Evolutionary conservation across 2,888 invertebrate species (phyloP).

Genomic region (Coelopa pilipes): DNA sequence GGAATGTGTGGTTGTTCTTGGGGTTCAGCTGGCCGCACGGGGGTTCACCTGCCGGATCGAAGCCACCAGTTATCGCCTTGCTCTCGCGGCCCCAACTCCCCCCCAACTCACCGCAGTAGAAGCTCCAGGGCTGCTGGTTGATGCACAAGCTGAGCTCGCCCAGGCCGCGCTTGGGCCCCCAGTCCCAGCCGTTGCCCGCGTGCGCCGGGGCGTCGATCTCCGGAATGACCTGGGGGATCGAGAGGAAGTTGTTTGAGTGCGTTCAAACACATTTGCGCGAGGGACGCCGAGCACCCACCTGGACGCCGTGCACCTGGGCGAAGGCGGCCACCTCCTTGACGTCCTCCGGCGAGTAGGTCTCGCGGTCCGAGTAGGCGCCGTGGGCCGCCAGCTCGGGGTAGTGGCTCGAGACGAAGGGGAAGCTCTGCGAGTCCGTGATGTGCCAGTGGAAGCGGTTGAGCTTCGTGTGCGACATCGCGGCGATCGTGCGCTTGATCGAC

Average conservation of each 20-base stretch:
- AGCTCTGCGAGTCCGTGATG: slow-evolving; percentile 90
- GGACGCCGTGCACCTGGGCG: slow-evolving; percentile 83
- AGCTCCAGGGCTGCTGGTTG: slow-evolving; percentile 82
- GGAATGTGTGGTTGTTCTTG: slow-evolving; percentile 80
- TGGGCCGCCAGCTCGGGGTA: slow-evolving; percentile 82
- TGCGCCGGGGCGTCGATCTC: slow-evolving; percentile 94
- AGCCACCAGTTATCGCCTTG: no score
- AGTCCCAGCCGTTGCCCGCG: slow-evolving; percentile 87
- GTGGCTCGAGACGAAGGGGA: slow-evolving; percentile 82
- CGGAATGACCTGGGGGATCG: slow-evolving; percentile 75
- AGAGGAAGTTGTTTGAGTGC: slow-evolving; percentile 63
- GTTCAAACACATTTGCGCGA: no score
- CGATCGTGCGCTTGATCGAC: slow-evolving; percentile 78
- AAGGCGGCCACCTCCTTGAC: slow-evolving; percentile 79
- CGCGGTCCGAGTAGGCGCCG: slow-evolving; percentile 87
- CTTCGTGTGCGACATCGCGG: slow-evolving; percentile 90
- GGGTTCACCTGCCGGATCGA: slow-evolving; percentile 78
- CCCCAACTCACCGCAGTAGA: slow-evolving; percentile 78
- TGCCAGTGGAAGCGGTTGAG: slow-evolving; percentile 96
- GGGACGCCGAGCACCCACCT: slow-evolving; percentile 58
- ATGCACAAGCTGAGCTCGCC: slow-evolving; percentile 85
- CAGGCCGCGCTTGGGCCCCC: slow-evolving; percentile 80
- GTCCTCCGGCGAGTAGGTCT: slow-evolving; percentile 78
- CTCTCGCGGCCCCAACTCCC: no score
- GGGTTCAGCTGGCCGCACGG: slow-evolving; percentile 89